Conservation (phyloP, 2,888 invertebrate genomes). For the Chymomyza amoena region DNA sequence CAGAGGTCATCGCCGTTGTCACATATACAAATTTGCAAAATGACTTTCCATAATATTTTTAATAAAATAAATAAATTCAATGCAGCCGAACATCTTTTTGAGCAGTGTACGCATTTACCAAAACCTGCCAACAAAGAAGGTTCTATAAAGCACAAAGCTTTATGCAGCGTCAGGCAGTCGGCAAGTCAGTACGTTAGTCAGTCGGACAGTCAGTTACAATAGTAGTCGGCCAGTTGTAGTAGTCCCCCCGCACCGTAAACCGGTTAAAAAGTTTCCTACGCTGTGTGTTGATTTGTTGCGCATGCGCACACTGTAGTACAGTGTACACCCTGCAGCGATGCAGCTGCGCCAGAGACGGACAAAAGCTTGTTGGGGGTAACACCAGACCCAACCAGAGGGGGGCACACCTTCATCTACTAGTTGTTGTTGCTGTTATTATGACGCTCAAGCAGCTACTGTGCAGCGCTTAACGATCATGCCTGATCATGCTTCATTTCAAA, state of each 20-base stretch:
- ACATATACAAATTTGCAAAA: too few species aligned
- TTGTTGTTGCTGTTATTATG: slow-evolving; percentile 63
- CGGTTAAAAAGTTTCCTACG: slow-evolving; percentile 59
- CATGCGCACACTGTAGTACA: slow-evolving; percentile 51
- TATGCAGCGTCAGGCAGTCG: slow-evolving; percentile 53
- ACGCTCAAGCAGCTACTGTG: slow-evolving; percentile 71
- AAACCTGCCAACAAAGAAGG: slow-evolving; percentile 61
- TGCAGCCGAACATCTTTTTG: background rate
- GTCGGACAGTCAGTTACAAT: slow-evolving; percentile 8
- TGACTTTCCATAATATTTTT: too few species aligned
- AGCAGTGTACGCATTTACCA: slow-evolving; percentile 44
- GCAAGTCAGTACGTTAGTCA: slow-evolving; percentile 30
- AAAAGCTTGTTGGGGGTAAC: background rate
- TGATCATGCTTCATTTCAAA: slow-evolving; percentile 61
- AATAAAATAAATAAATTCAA: too few species aligned
- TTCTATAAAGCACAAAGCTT: slow-evolving; percentile 62
- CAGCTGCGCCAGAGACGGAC: slow-evolving; percentile 54
- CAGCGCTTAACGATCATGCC: slow-evolving; percentile 74
- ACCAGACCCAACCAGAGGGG: slow-evolving; percentile 10
- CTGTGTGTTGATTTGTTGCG: slow-evolving; percentile 62
- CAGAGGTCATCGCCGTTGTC: too few species aligned
- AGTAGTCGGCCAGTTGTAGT: background rate
- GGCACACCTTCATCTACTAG: slow-evolving; percentile 57
- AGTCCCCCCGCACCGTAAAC: slow-evolving; percentile 33
- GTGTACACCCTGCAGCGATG: slow-evolving; percentile 69